Evolutionary conservation across 1,140 invertebrate species (phyloP).

Genomic region (Platorchestia sp.): DNA sequence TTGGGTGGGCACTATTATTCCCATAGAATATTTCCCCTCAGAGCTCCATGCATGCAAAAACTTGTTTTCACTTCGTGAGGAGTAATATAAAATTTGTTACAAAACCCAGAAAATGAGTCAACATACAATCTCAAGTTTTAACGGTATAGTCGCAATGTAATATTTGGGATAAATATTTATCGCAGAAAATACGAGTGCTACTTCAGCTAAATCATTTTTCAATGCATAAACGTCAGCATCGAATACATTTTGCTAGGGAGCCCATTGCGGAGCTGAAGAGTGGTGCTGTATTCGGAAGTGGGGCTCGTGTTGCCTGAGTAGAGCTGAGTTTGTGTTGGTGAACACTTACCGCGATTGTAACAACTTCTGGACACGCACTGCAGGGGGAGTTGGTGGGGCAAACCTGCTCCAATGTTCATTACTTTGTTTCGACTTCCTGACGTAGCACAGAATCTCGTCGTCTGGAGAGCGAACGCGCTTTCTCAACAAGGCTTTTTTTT

Average conservation of each 20-base stretch:
- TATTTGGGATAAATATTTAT: neutral
- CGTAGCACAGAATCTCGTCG: too few species aligned
- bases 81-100: neutral
- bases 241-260: too few species aligned
- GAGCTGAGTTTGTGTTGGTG: neutral
- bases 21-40: neutral
- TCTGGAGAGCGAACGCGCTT: too few species aligned
- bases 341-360: constrained; percentile 12
- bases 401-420: neutral
- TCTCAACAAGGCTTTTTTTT: too few species aligned
- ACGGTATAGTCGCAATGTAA: neutral
- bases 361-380: neutral
- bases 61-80: neutral
- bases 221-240: neutral
- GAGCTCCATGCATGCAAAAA: neutral
- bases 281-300: too few species aligned
- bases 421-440: neutral
- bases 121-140: neutral
- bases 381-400: neutral
- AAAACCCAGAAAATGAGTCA: neutral
- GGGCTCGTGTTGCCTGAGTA: too few species aligned
- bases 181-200: neutral
- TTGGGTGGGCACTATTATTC: neutral
- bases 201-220: too few species aligned
- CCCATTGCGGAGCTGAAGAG: too few species aligned